Percentiles rank a stretch among this genome's conserved stretches.
phyloP scores from a whole-genome alignment of 2,113 vertebrate species.

The crab-eating macaque (Macaca fascicularis) region DNA sequence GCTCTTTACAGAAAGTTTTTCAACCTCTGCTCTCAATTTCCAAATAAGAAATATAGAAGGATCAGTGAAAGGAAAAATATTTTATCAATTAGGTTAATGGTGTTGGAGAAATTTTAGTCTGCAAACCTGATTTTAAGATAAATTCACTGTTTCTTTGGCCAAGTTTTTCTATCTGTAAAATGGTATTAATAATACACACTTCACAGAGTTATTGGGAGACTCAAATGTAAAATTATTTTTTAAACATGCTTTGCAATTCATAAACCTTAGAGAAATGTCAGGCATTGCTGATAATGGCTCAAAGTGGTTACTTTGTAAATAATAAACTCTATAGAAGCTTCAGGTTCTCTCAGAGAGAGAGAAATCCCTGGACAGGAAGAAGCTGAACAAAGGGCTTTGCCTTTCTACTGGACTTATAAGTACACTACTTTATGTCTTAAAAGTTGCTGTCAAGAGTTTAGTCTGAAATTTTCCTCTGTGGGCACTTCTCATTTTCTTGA shows the following conservation, averaged over 20 bases:
- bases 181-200: not conserved
- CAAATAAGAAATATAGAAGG: not conserved
- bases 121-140: not conserved
- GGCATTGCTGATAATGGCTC: not conserved
- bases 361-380: not conserved
- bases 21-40: not conserved
- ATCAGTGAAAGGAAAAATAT: not conserved
- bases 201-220: not conserved
- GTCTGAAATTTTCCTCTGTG: not conserved
- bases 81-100: not conserved
- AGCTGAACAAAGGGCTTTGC: not conserved
- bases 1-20: not conserved
- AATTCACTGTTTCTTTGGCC: not conserved
- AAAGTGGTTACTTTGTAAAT: not conserved
- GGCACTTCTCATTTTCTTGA: not conserved
- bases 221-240: not conserved
- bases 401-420: not conserved
- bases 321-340: not conserved
- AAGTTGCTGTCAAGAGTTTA: conserved; percentile 3
- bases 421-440: not conserved
- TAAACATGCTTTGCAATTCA: not conserved
- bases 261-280: conserved; percentile 31
- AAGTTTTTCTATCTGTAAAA: not conserved
- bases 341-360: not conserved
- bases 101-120: not conserved